Base-by-base conservation (phyloP, 2,113 vertebrate genomes). In the Nerophis ophidion region DNA sequence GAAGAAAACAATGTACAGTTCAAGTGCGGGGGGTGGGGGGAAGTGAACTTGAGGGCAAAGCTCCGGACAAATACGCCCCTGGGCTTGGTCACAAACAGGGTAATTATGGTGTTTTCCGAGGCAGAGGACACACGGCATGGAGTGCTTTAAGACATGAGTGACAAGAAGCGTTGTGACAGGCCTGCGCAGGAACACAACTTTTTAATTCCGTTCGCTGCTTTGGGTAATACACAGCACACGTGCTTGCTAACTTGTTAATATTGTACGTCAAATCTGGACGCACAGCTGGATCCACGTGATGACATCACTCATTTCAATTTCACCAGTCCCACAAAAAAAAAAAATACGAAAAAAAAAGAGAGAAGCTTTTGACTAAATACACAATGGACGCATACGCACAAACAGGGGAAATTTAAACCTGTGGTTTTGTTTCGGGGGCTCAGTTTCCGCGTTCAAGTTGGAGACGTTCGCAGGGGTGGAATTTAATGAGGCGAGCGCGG, bases 1-100 rank as follows among this genome's bases (percentile, higher is more conserved):
- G 61, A 59, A 74, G 68, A 85, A 85, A 84, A 86, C 84, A 84
- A 86, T 84, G 81, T 83, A 84, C 81, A 81, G 84, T 88, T 84
- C 63, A 80, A 85, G 76, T 70, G 44, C 60, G 67, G 64, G 58
- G 66, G 81, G 81, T 82, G 84, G 72, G 78, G 80, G 84, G 89
- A 89, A 90, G 19, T 81, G 81, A 88, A 81, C 78, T 79, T 70
- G 63, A 77, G 80, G 74, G 74, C 73, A 75, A 83, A 75, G 81
- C 76, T 75, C 55, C 86, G 82, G 79, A 86, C 81, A 84, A 86
- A 89, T 77, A 80, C 71, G 75, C 78, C 87, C 82, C 72, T 52
- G 8, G 9, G 75, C 82, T 79, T 83, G 75, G 87, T 86, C 84
- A 76, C 76, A 87, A 86, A 87, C 85, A 80, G 74, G 66, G 79